A percentile compares a stretch with the other conserved stretches of the same genome.
These are phyloP conservation scores for Caretta caretta DNA, from an alignment of 2,113 vertebrate genomes.

Conservation along the genomic window DNA sequence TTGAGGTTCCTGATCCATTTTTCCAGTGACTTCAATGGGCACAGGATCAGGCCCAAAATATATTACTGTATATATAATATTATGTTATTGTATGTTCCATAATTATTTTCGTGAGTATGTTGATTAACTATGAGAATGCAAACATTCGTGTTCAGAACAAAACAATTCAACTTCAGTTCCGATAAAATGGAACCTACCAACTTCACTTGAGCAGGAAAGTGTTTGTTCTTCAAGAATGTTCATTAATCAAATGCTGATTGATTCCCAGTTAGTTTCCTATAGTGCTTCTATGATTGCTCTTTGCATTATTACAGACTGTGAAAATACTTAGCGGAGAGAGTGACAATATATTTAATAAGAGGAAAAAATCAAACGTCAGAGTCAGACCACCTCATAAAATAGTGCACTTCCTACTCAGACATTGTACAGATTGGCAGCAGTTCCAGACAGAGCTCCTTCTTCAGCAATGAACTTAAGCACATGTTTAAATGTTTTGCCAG, in stretches of 20 bases:
- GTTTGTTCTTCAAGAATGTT: conserved; percentile 57
- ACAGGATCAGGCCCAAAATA: background rate
- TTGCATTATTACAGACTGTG: conserved; percentile 46
- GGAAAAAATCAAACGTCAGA: background rate
- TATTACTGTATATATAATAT: background rate
- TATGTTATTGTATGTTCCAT: background rate
- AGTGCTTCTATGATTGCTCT: conserved; percentile 54
- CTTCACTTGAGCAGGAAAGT: conserved; percentile 17
- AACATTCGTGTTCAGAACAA: conserved; percentile 33
- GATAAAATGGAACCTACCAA: conserved; percentile 24
- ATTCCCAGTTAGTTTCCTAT: conserved; percentile 70
- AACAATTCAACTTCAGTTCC: background rate
- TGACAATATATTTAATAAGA: conserved; percentile 16
- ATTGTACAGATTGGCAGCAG: background rate
- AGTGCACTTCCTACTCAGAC: background rate
- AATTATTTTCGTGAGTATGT: background rate
- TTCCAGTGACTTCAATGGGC: background rate
- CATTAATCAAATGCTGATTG: conserved; percentile 67
- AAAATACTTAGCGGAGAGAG: conserved; percentile 51
- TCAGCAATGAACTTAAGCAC: background rate
- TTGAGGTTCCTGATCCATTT: background rate
- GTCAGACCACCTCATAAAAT: background rate
- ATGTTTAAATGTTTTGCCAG: background rate
- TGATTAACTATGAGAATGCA: conserved; percentile 16
- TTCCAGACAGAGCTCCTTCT: background rate